Evolutionary conservation across 2,113 vertebrate species (phyloP).

Genomic region (Peromyscus californicus): DNA sequence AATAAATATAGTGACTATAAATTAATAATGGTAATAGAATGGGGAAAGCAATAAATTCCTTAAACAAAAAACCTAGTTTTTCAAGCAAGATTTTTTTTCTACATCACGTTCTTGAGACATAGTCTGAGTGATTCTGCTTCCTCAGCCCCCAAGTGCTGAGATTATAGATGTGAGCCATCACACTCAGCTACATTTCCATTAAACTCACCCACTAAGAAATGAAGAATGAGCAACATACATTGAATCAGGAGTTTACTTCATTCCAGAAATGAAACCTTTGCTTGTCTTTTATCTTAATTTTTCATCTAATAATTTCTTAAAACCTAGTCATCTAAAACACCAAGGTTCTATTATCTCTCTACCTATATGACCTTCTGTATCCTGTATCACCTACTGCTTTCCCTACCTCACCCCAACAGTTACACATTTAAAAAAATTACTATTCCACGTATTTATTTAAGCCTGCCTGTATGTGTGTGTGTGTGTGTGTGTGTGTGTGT

Average conservation of each 20-base stretch:
- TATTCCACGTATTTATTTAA: not conserved
- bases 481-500: too few relatives aligned
- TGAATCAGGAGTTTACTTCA: conserved; percentile 24
- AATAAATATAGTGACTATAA: not conserved
- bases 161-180: not conserved
- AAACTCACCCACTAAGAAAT: conserved; percentile 33
- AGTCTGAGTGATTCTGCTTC: not conserved
- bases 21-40: conserved; percentile 2
- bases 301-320: conserved; percentile 13
- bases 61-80: conserved; percentile 2
- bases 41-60: conserved; percentile 45
- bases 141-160: not conserved
- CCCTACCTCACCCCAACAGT: not conserved
- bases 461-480: too few relatives aligned
- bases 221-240: not conserved
- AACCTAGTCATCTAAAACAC: conserved; percentile 43
- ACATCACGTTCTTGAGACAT: not conserved
- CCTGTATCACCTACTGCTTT: not conserved
- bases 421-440: conserved; percentile 12
- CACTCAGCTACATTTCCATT: not conserved
- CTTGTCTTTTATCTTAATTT: conserved; percentile 55
- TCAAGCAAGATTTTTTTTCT: conserved; percentile 37
- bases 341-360: not conserved
- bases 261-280: conserved; percentile 44
- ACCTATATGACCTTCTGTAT: not conserved